Evolutionary conservation across 2,888 invertebrate genomes (phyloP), one percentile per base, ranked within the genome.

Genomic region (Agonopterix arenella): DNA sequence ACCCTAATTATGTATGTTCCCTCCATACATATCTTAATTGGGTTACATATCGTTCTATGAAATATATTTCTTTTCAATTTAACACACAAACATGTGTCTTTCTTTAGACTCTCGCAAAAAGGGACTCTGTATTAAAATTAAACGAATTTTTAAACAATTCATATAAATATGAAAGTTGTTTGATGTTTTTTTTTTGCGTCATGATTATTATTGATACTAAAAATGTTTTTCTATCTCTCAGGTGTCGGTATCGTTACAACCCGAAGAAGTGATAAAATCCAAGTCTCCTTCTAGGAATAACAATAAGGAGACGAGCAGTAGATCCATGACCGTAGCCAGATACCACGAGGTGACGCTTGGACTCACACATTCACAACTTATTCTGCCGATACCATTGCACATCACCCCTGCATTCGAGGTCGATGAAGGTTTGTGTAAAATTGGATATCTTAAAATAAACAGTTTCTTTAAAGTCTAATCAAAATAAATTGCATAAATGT

Each of bases 321-420:
- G 91, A 65, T 82, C 93, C 7, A 91, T 93, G 61, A 96, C 97
- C 11, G 96, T 96, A 66, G 96, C 96, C 49, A 95, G 97, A 68
- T 95, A 95, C 66, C 98, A 98, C 79, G 97, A 98, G 81, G 96
- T 98, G 48, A 98, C 98, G 63, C 90, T 98, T 47, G 97, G 98
- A 28, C 90, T 95, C 52, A 91, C 94, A 58, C 96, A 97, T 68
- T 96, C 97, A 0, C 96, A 98, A 70, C 90, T 99, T 49, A 95
- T 97, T 58, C 89, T 99, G 40, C 97, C 98, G 0, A 96, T 99
- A 76, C 99, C 99, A 1, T 89, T 98, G 50, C 96, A 98, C 70
- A 95, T 97, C 4, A 97, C 98, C 1, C 99, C 99, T 4, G 95
- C 97, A n/a, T 99, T 99, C 84, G 93, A 93, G 47, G 97, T 98